Evolutionary conservation across 2,888 invertebrate species (phyloP), one percentile per base, ranked within the genome.

Genomic region (Apamea sordens): DNA sequence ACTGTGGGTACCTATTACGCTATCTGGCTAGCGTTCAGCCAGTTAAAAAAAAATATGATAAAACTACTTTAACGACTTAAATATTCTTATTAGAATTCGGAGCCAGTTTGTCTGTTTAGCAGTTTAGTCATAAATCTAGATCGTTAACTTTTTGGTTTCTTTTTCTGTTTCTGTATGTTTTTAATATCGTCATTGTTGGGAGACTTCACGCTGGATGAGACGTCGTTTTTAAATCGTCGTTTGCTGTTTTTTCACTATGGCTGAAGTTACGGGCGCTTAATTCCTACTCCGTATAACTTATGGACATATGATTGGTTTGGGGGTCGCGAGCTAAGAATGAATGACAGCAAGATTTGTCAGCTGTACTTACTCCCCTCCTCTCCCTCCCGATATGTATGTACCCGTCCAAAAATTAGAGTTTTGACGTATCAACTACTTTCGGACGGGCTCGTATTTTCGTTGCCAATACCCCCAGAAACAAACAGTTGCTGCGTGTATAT

Each of bases 91-190:
- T 82, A 71, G 56, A 65, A 73, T 50, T 68, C 68, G 7, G 59
- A 73, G 65, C 63, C 72, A 53, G 76, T 72, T 72, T 65, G 59
- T 44, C 28, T 71, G 64, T 68, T 67, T 6, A 28, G 68, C 28
- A 69, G 64, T 68, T 67, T 6, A 28, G 68, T 65, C 32, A 84
- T 86, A 84, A 81, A 86, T 81, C 47, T 79, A 75, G 81, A 77
- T 84, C 75, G 53, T 84, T 65, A 79, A 56, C 18, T 69, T 72
- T 64, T 80, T 71, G 5, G 3, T 50, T 50, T 15, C 0, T 72
- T 73, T 77, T 72, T 69, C 47, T 36, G 53, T 73, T 77, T 61
- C 15, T 41, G n/a, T n/a, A 36, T 61, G 24, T 61, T 53, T 69
- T 75, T 56, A n/a, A 76, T 65, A 3, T 53, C 8, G 15, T 28